Evolutionary conservation across 2,888 invertebrate genomes (phyloP).

Genomic region (Trimorus sp.): DNA sequence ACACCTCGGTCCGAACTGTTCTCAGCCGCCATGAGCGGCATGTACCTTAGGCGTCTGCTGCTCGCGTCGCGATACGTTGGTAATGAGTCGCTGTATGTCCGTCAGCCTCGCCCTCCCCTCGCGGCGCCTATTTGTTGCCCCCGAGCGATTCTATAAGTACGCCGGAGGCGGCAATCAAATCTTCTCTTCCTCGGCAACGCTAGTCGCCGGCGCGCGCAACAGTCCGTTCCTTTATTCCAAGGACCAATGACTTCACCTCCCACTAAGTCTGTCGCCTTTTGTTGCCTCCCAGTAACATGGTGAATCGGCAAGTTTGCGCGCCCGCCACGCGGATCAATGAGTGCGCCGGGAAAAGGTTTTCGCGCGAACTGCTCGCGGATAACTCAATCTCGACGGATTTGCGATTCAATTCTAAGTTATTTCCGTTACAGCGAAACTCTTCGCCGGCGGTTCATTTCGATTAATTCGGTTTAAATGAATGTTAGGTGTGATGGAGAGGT

Average conservation of each 20-base stretch:
- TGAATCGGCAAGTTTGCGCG: slow-evolving; percentile 51
- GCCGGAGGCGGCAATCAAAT: slow-evolving; percentile 42
- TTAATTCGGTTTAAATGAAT: too few species aligned
- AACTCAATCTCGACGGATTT: not conserved
- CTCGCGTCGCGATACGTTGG: not conserved
- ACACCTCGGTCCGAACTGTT: slow-evolving; percentile 24
- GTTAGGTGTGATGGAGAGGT: too few species aligned
- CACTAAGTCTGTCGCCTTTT: slow-evolving; percentile 56
- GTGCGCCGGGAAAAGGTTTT: slow-evolving; percentile 30
- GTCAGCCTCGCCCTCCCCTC: not conserved
- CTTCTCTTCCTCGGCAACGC: slow-evolving; percentile 44
- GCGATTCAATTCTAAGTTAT: too few species aligned
- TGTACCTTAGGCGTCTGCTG: slow-evolving; percentile 27
- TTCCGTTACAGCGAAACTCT: too few species aligned
- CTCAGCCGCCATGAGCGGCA: slow-evolving; percentile 23
- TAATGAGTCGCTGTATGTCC: slow-evolving; percentile 25
- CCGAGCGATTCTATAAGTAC: slow-evolving; percentile 33
- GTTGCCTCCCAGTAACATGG: slow-evolving; percentile 51
- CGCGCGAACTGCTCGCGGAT: not conserved
- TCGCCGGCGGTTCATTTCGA: too few species aligned
- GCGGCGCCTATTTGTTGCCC: slow-evolving; percentile 11
- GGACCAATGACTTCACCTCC: slow-evolving; percentile 57
- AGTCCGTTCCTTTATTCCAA: slow-evolving; percentile 52
- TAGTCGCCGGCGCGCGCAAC: slow-evolving; percentile 25
- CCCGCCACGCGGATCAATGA: slow-evolving; percentile 54